A percentile compares a stretch with the other conserved stretches of the same genome.
These are phyloP conservation scores for Haliclystus octoradiatus DNA, from an alignment of 30 jellyfish, hydroid and myxozoan genomes.

Conservation along the genomic window DNA sequence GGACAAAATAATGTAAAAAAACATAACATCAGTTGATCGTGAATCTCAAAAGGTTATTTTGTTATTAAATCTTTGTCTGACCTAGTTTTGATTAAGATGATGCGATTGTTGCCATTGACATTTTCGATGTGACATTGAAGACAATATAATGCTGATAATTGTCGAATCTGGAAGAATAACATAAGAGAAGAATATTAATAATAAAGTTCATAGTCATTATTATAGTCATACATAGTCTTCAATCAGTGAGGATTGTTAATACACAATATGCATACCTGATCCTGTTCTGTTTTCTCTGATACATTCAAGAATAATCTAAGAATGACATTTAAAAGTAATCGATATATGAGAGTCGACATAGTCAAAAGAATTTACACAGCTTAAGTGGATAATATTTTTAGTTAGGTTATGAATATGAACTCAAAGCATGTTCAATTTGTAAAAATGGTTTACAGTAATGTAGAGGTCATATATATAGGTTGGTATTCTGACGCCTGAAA, in stretches of 20 bases:
- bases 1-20: no score
- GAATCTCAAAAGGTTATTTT: no score
- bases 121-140: constrained; percentile 45
- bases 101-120: constrained; percentile 13
- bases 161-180: constrained; percentile 27
- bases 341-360: no score
- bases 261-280: constrained; percentile 41
- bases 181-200: not conserved
- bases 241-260: not conserved
- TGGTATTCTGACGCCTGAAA: no score
- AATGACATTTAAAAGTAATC: not conserved
- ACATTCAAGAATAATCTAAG: constrained; percentile 51
- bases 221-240: not conserved
- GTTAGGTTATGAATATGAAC: no score
- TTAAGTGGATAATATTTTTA: no score
- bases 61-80: no score
- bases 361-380: no score
- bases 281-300: constrained; percentile 53
- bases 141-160: constrained; percentile 49
- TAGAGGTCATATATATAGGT: no score
- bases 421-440: no score
- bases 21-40: no score
- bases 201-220: not conserved
- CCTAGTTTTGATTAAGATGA: constrained; percentile 52
- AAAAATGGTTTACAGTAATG: no score